Evolutionary conservation across 2,113 vertebrate species (phyloP), one percentile per base, ranked within the genome.

Genomic region (Cavia aperea): DNA sequence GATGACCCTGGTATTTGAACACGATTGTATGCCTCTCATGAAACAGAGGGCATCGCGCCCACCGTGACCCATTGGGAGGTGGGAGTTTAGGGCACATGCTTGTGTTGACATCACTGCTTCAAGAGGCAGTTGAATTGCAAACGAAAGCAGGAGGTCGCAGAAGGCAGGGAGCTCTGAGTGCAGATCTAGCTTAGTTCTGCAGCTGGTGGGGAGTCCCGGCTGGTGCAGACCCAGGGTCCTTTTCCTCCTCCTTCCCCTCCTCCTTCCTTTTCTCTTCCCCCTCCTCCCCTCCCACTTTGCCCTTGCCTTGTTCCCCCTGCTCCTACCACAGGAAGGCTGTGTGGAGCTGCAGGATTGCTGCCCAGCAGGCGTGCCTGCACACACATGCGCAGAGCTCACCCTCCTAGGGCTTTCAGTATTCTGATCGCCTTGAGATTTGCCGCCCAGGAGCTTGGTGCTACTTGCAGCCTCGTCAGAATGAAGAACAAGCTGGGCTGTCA

Each of bases 391-490:
- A 13, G 31, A 7, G 62, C 60, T 77, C 51, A 2, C 56, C 39
- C 26, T 11, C 49, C 1, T 19, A 8, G 56, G 66, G 73, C 87
- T 75, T 95, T 97, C 96, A 95, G 95, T 95, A 97, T 98, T 97
- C 97, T 58, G 93, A 72, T 97, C 97, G 97, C 97, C 97, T 97
- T 96, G 95, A 86, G 95, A 56, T 75, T 72, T 15, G 62, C 88
- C 29, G 58, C 78, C 96, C 94, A 97, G 96, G 96, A 97, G 95
- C 91, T 97, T 93, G 39, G 94, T 95, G 96, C 95, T 90, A 92
- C 96, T 97, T 88, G 96, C 96, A 96, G 97, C 97, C 96, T 96
- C n/a, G 86, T 97, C 97, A 98, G 97, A 96, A 97, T 97, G 98
- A 97, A 97, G 97, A 98, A 97, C 24, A 93, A 98, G 95, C 96